Percentiles rank a stretch among this genome's conserved stretches.
These are phyloP conservation scores for Arnoldichthys spilopterus DNA, from an alignment of 2,797 vertebrate genomes.

Conservation along the genomic window DNA sequence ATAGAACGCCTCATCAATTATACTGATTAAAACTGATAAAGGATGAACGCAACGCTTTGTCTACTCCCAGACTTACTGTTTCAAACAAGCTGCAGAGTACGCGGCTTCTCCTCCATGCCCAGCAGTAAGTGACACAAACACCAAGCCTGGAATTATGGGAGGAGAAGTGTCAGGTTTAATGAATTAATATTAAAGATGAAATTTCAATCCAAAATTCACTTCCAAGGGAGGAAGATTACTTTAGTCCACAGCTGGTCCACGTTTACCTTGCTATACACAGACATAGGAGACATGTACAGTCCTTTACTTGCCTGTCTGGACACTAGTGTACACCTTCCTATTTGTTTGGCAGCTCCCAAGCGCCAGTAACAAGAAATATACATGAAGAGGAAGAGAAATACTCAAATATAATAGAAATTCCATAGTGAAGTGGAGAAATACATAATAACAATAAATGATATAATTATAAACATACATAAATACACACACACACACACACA, in stretches of 20 bases:
- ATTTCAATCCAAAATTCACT: conserved; percentile 12
- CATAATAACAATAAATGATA: too few relatives aligned
- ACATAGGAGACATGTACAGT: too few relatives aligned
- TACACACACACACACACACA: too few relatives aligned
- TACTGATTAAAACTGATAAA: background rate
- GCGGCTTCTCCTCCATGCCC: background rate
- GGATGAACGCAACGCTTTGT: background rate
- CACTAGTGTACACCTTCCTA: too few relatives aligned
- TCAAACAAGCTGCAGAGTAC: background rate
- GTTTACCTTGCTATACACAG: too few relatives aligned
- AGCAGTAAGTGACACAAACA: background rate
- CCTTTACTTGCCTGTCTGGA: too few relatives aligned
- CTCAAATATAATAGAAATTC: too few relatives aligned
- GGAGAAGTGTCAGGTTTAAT: background rate
- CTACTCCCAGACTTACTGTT: background rate
- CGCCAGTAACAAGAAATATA: too few relatives aligned
- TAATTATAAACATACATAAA: too few relatives aligned
- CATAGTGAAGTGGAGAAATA: too few relatives aligned
- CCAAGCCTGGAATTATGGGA: background rate
- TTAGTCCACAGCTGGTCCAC: background rate
- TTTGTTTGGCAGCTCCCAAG: too few relatives aligned
- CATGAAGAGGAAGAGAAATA: too few relatives aligned
- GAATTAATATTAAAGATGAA: conserved; percentile 19
- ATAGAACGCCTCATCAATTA: background rate
- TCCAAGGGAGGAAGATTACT: background rate